phyloP scores from a whole-genome alignment of 2,888 invertebrate species.

The Gastrophysa polygoni region DNA sequence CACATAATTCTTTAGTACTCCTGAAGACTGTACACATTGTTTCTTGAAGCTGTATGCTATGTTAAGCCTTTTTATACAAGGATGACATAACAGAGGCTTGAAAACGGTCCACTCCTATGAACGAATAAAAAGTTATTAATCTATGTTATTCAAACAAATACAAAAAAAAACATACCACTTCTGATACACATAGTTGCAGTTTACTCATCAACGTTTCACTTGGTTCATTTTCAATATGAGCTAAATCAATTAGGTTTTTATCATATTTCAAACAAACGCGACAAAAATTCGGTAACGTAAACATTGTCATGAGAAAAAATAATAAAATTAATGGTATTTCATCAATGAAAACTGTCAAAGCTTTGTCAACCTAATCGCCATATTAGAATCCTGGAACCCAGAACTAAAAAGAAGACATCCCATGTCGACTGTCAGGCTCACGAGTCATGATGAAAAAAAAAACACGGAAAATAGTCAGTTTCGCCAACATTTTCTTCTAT shows the following conservation, averaged over 20 bases:
- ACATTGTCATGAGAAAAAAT: constrained; percentile 49
- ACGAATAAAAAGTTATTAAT: constrained; percentile 23
- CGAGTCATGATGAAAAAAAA: no score
- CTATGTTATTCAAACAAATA: constrained; percentile 12
- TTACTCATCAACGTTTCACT: constrained; percentile 52
- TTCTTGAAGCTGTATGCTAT: constrained; percentile 54
- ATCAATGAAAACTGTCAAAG: constrained; percentile 46
- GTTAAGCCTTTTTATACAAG: constrained; percentile 53
- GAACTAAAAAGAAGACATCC: constrained; percentile 45
- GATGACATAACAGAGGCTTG: constrained; percentile 53
- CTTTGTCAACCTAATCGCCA: constrained; percentile 52
- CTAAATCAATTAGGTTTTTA: constrained; percentile 52
- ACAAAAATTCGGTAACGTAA: constrained; percentile 54
- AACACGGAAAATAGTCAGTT: constrained; percentile 3
- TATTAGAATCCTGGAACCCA: constrained; percentile 38
- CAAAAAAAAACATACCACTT: constrained; percentile 53
- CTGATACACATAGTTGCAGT: constrained; percentile 54
- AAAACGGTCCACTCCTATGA: constrained; percentile 52
- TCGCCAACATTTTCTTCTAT: constrained; percentile 43
- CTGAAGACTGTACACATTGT: constrained; percentile 52
- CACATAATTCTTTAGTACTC: constrained; percentile 50
- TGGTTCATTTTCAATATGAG: constrained; percentile 52
- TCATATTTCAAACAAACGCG: constrained; percentile 55
- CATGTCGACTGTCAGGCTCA: no score
- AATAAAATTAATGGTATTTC: constrained; percentile 36